Percentiles rank a stretch among this genome's conserved stretches.
These are phyloP conservation scores for Rafetus swinhoei DNA, from an alignment of 2,113 vertebrate species.

Conservation along the genomic window DNA sequence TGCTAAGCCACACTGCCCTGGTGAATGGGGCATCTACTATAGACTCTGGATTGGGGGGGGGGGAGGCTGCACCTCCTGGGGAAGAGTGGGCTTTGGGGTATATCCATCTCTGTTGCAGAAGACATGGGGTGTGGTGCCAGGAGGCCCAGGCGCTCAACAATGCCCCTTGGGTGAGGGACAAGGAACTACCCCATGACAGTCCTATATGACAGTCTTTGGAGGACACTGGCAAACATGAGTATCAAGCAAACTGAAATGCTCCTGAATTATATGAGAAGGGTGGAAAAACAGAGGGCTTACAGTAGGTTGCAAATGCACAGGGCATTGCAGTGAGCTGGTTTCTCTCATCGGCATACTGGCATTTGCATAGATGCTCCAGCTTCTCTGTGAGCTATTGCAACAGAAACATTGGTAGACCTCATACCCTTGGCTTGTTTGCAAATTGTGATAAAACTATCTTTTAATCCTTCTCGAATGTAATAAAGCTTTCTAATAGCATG, in stretches of 20 bases:
- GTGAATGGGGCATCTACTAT: no score
- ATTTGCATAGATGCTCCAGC: neutral
- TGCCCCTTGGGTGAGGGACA: no score
- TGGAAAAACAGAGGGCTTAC: neutral
- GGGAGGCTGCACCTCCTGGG: no score
- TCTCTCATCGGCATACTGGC: neutral
- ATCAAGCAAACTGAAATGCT: neutral
- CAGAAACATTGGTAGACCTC: neutral
- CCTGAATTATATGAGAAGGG: neutral
- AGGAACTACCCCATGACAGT: no score
- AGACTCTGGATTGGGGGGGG: no score
- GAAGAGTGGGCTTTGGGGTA: no score
- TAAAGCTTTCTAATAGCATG: neutral
- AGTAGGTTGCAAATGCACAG: neutral
- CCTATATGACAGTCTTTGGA: neutral
- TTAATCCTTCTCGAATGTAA: neutral
- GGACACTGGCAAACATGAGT: neutral
- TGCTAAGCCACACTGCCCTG: no score
- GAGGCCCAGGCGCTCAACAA: no score
- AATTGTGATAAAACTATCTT: neutral
- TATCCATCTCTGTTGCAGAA: no score
- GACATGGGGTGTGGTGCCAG: no score
- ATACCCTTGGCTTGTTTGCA: neutral
- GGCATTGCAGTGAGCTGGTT: neutral
- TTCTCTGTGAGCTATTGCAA: neutral